Evolutionary conservation across 2,113 vertebrate genomes (phyloP), one percentile per base, ranked within the genome.

Genomic region (Marmota monax): DNA sequence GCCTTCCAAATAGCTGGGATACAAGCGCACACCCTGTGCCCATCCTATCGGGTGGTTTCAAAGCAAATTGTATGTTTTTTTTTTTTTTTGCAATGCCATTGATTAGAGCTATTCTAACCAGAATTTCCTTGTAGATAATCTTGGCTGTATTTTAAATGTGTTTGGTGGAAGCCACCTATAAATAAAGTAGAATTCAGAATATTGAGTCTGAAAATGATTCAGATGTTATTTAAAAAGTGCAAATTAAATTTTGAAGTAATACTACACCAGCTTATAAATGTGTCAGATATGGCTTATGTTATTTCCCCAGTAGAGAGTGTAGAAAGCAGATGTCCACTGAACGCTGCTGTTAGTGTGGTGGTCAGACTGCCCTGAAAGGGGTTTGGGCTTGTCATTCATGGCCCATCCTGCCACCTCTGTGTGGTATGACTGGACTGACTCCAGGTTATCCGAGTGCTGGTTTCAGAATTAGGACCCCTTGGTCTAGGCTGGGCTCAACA

Each of bases 121-220:
- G 27, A 82, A 45, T 94, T 96, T 93, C 65, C 85, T 85, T 91
- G 37, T 56, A 96, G 48, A 90, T 95, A 39, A 92, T 76, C 67
- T 65, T 73, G 67, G 78, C 51, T 94, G 56, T 85, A 25, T 78
- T 93, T 88, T 94, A 86, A 84, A 37, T 45, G 23, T 79, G n/a
- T 89, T 90, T 88, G 34, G n/a, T 84, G 58, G 84, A 72, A 85
- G 7, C 56, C 17, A 67, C 27, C 39, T 80, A 20, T 67, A 88
- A 88, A 92, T 92, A 91, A 51, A n/a, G 22, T 69, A 48, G 69
- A 88, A 90, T 16, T 73, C 27, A 45, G 45, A 18, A 27, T 88
- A 79, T 63, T 96, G n/a, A 34, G 27, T 97, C 56, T 93, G 61
- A 69, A 96, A 92, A 88, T 76, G 45, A 39, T 86, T 42, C 13